Conservation (phyloP, 1,140 invertebrate species). For the Metopolophium dirhodum region DNA sequence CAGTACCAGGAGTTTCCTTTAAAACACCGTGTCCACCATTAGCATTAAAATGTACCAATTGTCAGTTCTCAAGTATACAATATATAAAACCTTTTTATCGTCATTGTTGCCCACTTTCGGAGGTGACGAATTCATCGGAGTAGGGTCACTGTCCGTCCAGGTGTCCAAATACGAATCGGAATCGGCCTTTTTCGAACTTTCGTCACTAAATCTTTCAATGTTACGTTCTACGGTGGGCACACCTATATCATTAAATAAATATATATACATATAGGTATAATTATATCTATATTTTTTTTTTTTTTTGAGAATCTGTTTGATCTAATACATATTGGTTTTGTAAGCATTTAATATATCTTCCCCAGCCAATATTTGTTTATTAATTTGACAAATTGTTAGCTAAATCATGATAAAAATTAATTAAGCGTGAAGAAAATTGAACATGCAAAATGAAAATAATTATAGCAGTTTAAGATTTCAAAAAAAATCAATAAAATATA, state of each 20-base stretch:
- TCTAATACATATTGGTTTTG: neutral
- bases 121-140: slow-evolving; percentile 65
- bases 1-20: neutral
- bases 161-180: slow-evolving; percentile 71
- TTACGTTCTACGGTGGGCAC: slow-evolving; percentile 48
- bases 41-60: neutral
- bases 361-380: neutral
- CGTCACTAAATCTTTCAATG: slow-evolving; percentile 68
- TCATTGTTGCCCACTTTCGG: slow-evolving; percentile 60
- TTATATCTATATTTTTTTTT: neutral
- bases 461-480: neutral
- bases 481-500: neutral
- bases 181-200: slow-evolving; percentile 70
- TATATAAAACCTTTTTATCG: slow-evolving; percentile 53
- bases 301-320: neutral
- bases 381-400: neutral
- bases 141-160: slow-evolving; percentile 69
- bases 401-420: neutral
- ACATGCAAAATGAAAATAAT: neutral
- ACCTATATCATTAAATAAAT: neutral
- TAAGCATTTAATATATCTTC: neutral
- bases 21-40: neutral
- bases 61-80: neutral
- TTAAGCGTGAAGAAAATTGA: neutral
- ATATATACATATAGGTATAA: neutral